These are phyloP conservation scores for Ophion ventricosus DNA, from an alignment of 2,888 invertebrate genomes.

Conservation along the genomic window DNA sequence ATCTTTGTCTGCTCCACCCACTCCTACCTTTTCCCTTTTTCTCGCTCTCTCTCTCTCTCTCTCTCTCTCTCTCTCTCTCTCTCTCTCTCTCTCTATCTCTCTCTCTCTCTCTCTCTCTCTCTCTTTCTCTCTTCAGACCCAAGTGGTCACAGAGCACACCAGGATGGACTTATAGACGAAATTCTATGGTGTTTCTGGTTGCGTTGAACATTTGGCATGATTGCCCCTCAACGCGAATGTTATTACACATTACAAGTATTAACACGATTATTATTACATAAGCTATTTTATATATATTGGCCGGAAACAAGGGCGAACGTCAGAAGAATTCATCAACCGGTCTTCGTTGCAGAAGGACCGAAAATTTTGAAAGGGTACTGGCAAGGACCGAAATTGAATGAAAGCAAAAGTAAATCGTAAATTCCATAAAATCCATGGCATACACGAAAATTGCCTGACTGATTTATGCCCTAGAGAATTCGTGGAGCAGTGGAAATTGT, in stretches of 20 bases:
- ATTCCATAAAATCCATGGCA: too few species aligned
- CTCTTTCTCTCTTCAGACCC: slow-evolving; percentile 47
- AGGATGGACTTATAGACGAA: slow-evolving; percentile 35
- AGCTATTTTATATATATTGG: too few species aligned
- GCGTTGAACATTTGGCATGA: slow-evolving; percentile 12
- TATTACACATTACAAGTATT: background rate
- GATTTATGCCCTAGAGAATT: too few species aligned
- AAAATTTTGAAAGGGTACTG: too few species aligned
- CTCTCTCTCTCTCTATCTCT: background rate
- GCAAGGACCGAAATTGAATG: too few species aligned
- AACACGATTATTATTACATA: too few species aligned
- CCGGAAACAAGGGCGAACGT: too few species aligned
- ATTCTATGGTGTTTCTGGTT: slow-evolving; percentile 21
- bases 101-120: background rate
- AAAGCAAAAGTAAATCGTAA: too few species aligned
- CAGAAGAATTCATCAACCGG: too few species aligned
- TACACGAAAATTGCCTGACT: too few species aligned
- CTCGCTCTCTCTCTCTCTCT: slow-evolving; percentile 29
- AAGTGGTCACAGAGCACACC: slow-evolving; percentile 56
- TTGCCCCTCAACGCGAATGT: slow-evolving; percentile 6
- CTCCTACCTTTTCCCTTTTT: slow-evolving; percentile 12
- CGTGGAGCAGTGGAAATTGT: too few species aligned
- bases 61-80: background rate
- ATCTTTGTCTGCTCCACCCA: background rate
- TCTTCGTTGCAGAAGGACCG: too few species aligned